Evolutionary conservation across 2,113 vertebrate genomes (phyloP), one percentile per base, ranked within the genome.

Genomic region (Grammomys surdaster): DNA sequence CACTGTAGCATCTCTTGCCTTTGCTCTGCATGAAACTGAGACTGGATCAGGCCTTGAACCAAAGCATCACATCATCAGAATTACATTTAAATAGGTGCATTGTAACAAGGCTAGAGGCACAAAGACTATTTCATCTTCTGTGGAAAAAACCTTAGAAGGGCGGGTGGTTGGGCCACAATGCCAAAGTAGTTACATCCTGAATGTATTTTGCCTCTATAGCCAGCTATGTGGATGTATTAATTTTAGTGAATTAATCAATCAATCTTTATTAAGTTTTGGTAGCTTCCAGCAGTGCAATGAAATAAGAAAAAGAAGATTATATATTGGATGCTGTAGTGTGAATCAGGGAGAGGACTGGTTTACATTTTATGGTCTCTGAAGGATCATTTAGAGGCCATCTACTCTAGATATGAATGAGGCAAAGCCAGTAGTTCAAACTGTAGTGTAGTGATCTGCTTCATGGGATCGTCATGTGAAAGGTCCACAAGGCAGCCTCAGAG

Each of bases 391-490:
- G 20, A 48, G 69, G 20, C 20, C 58, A 28, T 26, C 26, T 13
- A 33, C 5, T 48, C 81, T 48, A 89, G 26, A 65, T 36, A 24
- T 69, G 72, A 51, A 76, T 4, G 28, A 93, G 40, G 10, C 51
- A 54, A 72, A 77, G 28, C 19, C 5, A 48, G 12, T 9, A 12
- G 0, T n/a, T 85, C 60, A 78, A n/a, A 65, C 1, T 3, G 22
- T 56, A 20, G 46, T 17, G 43, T 31, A 72, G 48, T 12, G 4
- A 24, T 48, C n/a, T 9, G 2, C 2, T 48, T 46, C 51, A 13
- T 1, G 7, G 5, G 17, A 22, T n/a, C 3, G 26, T 51, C 28
- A 3, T 24, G 20, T 0, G 28, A 0, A 36, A 60, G 65, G 16
- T 4, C 12, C 46, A 31, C 63, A 28, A 5, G 14, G 48, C 60